These are phyloP conservation scores for Sphaerophoria taeniata DNA, from an alignment of 2,888 invertebrate genomes.

Conservation along the genomic window DNA sequence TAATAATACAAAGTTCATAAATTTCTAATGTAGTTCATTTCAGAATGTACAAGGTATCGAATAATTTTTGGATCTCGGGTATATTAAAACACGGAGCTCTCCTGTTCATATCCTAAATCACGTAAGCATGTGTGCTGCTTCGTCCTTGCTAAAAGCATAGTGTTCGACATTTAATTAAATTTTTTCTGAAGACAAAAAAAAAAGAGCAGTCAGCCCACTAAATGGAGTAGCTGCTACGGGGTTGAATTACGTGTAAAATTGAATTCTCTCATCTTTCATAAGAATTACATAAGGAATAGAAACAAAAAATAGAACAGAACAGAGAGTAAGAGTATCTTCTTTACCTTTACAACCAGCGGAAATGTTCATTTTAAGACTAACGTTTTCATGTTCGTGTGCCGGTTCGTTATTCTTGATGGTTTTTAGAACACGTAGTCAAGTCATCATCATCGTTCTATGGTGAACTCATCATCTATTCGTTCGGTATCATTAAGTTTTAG, in stretches of 20 bases:
- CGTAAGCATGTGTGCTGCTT: constrained; percentile 20
- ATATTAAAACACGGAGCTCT: constrained; percentile 37
- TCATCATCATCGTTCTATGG: constrained; percentile 23
- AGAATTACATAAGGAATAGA: not conserved
- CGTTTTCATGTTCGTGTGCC: constrained; percentile 3
- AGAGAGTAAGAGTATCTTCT: not conserved
- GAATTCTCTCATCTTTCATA: constrained; percentile 43
- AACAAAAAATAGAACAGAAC: no score
- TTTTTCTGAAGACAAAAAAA: constrained; percentile 32
- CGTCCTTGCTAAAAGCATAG: constrained; percentile 44
- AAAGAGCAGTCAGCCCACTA: constrained; percentile 20
- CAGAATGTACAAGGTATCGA: constrained; percentile 61
- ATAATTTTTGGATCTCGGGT: constrained; percentile 47
- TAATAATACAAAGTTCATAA: constrained; percentile 52
- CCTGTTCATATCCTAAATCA: constrained; percentile 49
- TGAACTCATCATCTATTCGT: constrained; percentile 52
- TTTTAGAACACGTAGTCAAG: constrained; percentile 41
- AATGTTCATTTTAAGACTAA: constrained; percentile 13
- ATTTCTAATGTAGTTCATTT: constrained; percentile 53
- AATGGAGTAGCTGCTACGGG: not conserved
- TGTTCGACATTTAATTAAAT: constrained; percentile 71
- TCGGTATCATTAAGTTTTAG: constrained; percentile 36
- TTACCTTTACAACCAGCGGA: not conserved
- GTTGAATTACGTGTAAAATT: constrained; percentile 45
- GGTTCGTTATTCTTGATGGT: constrained; percentile 28